Conservation (phyloP, 2,113 vertebrate genomes). For the Xenopus laevis region DNA sequence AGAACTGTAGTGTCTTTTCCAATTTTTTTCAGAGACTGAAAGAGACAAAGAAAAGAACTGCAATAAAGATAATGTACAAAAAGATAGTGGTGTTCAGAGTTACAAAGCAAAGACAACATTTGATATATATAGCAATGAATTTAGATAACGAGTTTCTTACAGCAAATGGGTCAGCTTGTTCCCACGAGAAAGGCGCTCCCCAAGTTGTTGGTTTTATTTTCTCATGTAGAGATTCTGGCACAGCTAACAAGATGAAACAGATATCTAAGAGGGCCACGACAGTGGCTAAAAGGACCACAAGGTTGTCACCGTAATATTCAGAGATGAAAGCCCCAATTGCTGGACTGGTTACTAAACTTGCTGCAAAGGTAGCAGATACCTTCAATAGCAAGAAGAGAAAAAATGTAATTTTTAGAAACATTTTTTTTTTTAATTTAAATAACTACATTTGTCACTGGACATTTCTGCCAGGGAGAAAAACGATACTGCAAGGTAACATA, state of each 20-base stretch:
- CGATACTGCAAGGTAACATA: too few relatives aligned
- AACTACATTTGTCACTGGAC: too few relatives aligned
- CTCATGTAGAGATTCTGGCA: constrained; percentile 87
- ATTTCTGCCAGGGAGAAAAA: too few relatives aligned
- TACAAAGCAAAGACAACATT: neutral
- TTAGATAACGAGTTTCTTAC: constrained; percentile 62
- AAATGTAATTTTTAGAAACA: neutral
- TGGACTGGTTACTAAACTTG: constrained; percentile 89
- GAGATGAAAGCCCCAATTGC: constrained; percentile 92
- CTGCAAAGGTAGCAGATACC: constrained; percentile 93
- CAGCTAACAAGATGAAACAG: constrained; percentile 86
- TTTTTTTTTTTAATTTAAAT: neutral
- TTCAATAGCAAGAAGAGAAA: constrained; percentile 49
- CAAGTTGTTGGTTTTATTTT: constrained; percentile 87
- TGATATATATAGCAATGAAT: neutral
- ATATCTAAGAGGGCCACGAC: constrained; percentile 84
- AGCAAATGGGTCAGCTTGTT: constrained; percentile 88
- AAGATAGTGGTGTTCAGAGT: neutral
- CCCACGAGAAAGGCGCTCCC: constrained; percentile 87
- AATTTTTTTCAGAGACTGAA: constrained; percentile 87
- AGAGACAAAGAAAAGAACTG: constrained; percentile 31
- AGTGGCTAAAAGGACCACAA: constrained; percentile 83
- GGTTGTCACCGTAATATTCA: constrained; percentile 79
- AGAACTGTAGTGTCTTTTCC: constrained; percentile 85
- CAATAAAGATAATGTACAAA: neutral